phyloP scores from a whole-genome alignment of 2,797 vertebrate genomes.

The Schizothorax lantsangensis region DNA sequence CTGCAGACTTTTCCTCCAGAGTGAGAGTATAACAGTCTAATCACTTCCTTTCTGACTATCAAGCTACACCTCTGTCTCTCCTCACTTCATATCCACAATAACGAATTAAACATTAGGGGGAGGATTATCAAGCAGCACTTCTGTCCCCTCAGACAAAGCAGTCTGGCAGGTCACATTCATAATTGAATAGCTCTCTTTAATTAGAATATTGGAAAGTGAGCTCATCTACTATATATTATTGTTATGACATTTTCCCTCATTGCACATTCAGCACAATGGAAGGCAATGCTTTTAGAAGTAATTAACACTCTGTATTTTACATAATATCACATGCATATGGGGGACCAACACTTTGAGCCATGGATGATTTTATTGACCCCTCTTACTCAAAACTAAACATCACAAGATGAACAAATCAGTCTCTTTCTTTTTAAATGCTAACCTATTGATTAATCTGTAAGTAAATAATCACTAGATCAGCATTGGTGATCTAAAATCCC shows the following conservation, averaged over 20 bases:
- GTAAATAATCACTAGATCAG: too few species aligned
- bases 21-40: background rate
- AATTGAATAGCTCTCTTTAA: background rate
- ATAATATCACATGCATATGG: background rate
- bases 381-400: background rate
- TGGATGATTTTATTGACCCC: background rate
- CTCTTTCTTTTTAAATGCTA: background rate
- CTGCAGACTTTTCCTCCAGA: background rate
- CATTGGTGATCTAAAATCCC: background rate
- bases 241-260: background rate
- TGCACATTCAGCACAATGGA: background rate
- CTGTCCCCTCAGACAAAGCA: conserved; percentile 19
- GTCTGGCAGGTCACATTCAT: conserved; percentile 2
- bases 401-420: background rate
- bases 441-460: background rate
- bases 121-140: background rate
- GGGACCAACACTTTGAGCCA: background rate
- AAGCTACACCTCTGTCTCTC: background rate
- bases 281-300: background rate
- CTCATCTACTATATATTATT: conserved; percentile 9
- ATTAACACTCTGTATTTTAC: background rate
- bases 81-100: background rate
- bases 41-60: background rate
- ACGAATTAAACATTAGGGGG: background rate
- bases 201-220: conserved; percentile 11